These are phyloP conservation scores for Echinometra lucunter DNA, from an alignment of 53 echinoderm and acorn worm species.

Conservation along the genomic window DNA sequence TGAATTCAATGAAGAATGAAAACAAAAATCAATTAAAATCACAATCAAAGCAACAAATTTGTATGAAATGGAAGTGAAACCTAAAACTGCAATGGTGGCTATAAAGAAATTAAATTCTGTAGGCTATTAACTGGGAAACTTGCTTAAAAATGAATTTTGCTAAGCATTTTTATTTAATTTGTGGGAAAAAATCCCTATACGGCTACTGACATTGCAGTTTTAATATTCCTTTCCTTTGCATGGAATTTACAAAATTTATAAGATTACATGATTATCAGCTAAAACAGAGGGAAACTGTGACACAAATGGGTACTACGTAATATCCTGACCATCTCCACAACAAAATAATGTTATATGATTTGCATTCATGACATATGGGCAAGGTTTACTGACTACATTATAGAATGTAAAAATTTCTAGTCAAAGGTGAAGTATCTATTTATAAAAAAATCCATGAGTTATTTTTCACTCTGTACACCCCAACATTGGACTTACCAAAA, in stretches of 20 bases:
- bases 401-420: background rate
- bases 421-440: background rate
- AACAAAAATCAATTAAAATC: background rate
- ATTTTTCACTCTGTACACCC: too few species aligned
- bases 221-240: background rate
- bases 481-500: constrained; percentile 30
- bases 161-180: background rate
- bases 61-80: background rate
- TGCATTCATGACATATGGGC: background rate
- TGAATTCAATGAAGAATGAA: background rate
- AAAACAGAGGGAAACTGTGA: background rate
- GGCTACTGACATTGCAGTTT: too few species aligned
- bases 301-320: background rate
- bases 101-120: background rate
- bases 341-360: background rate
- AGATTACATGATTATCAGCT: background rate
- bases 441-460: too few species aligned
- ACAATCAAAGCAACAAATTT: background rate
- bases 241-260: background rate
- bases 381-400: background rate
- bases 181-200: too few species aligned
- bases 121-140: too few species aligned
- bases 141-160: background rate
- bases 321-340: background rate
- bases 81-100: background rate